Percentiles rank a stretch among this genome's conserved stretches.
Conservation (phyloP, 2,888 invertebrate species). For the Teinopalpus imperialis region DNA sequence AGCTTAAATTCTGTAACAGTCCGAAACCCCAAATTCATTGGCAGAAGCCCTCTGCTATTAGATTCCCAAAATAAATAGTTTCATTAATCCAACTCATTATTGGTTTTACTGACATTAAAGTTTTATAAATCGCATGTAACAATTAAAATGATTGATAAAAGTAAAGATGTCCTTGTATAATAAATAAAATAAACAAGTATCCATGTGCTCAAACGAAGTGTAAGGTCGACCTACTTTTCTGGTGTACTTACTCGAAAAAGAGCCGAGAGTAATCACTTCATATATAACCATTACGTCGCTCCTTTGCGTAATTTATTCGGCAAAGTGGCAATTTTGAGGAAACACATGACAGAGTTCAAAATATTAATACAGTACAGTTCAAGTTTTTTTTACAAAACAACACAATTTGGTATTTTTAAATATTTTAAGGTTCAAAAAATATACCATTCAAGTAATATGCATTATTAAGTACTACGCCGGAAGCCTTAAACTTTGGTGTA, state of each 20-base stretch:
- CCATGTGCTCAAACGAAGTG: slow-evolving; percentile 4
- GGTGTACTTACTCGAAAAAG: slow-evolving; percentile 17
- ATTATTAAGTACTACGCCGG: slow-evolving; percentile 25
- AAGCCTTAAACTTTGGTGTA: slow-evolving; percentile 22
- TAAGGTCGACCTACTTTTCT: slow-evolving; percentile 10
- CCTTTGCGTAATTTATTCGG: slow-evolving; percentile 24
- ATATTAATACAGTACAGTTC: not conserved
- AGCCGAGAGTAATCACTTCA: slow-evolving; percentile 28
- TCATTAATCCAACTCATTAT: too few species aligned
- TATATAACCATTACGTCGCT: slow-evolving; percentile 27
- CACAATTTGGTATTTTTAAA: not conserved
- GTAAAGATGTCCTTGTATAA: not conserved
- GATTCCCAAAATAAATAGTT: too few species aligned
- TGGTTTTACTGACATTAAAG: too few species aligned
- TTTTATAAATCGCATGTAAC: too few species aligned
- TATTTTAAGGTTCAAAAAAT: slow-evolving; percentile 3
- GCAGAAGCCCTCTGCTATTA: too few species aligned
- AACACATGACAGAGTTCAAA: slow-evolving; percentile 27
- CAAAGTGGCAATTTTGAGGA: slow-evolving; percentile 25
- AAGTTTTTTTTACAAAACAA: slow-evolving; percentile 5
- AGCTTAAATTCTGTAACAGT: too few species aligned
- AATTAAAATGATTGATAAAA: slow-evolving; percentile 6
- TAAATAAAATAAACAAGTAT: slow-evolving; percentile 14
- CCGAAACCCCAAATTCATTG: too few species aligned
- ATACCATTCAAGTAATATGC: not conserved